Evolutionary conservation across 2,888 invertebrate genomes (phyloP).

Genomic region (Agonopterix alstromeriana): DNA sequence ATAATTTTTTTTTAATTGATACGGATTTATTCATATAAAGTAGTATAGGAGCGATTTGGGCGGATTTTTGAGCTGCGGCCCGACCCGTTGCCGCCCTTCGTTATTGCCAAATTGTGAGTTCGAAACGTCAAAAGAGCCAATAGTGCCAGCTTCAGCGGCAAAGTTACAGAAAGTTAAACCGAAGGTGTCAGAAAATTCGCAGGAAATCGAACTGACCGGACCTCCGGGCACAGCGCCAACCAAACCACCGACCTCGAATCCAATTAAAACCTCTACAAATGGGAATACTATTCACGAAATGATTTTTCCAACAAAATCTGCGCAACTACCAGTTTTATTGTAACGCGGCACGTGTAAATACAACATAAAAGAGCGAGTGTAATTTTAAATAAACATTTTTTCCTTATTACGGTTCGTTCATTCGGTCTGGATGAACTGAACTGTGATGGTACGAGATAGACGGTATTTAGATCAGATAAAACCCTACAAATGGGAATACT

Average conservation of each 20-base stretch:
- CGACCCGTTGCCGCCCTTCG: too few relatives aligned
- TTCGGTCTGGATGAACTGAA: conserved; percentile 3
- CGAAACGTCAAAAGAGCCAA: too few relatives aligned
- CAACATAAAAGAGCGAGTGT: background rate
- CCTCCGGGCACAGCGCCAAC: background rate
- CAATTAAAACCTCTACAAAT: conserved; percentile 7
- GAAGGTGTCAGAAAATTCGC: too few relatives aligned
- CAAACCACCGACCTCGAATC: conserved; percentile 5
- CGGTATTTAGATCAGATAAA: too few relatives aligned
- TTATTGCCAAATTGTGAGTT: too few relatives aligned
- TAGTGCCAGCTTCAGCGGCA: too few relatives aligned
- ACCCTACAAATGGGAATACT: background rate
- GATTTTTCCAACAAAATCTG: conserved; percentile 1
- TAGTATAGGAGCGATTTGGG: too few relatives aligned
- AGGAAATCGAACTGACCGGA: background rate
- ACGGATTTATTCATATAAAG: too few relatives aligned
- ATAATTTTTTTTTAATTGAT: too few relatives aligned
- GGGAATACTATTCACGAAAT: conserved; percentile 1
- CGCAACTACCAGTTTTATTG: background rate
- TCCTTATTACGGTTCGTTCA: conserved; percentile 8
- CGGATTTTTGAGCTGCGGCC: too few relatives aligned
- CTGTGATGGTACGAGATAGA: background rate
- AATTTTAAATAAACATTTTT: conserved; percentile 6
- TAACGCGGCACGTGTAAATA: background rate
- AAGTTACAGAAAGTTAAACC: too few relatives aligned